phyloP scores from a whole-genome alignment of 2,797 vertebrate genomes.

The Catostomus latipinnis region DNA sequence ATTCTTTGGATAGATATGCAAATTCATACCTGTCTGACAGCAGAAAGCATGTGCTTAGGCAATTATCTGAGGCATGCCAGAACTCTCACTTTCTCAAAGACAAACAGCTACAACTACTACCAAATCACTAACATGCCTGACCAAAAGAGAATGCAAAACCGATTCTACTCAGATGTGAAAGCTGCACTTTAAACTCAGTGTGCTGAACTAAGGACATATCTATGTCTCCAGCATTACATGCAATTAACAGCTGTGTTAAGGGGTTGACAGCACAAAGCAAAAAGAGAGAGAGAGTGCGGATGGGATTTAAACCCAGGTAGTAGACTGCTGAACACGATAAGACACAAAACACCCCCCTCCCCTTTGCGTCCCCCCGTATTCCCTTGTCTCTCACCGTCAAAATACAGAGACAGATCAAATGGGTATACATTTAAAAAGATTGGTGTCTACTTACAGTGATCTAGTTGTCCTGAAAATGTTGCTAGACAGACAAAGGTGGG shows the following conservation, averaged over 20 bases:
- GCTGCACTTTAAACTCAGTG: conserved; percentile 66
- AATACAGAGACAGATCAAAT: conserved; percentile 36
- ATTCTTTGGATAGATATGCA: conserved; percentile 24
- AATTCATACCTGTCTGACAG: conserved; percentile 50
- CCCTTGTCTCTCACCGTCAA: conserved; percentile 58
- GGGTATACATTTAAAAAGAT: conserved; percentile 28
- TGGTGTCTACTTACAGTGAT: conserved; percentile 74
- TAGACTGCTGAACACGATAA: conserved; percentile 79
- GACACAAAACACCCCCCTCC: conserved; percentile 64
- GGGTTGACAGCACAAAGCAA: conserved; percentile 69
- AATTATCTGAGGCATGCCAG: conserved; percentile 69
- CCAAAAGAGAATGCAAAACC: conserved; percentile 65
- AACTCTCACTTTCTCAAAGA: conserved; percentile 32
- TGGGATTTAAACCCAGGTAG: conserved; percentile 68
- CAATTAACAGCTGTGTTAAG: conserved; percentile 55
- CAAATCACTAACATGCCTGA: conserved; percentile 66
- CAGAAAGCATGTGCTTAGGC: conserved; percentile 68
- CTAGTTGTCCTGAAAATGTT: conserved; percentile 67
- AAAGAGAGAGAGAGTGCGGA: conserved; percentile 48
- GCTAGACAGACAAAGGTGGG: conserved; percentile 65
- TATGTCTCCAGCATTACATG: conserved; percentile 27
- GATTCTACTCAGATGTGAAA: conserved; percentile 51
- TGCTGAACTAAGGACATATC: conserved; percentile 38
- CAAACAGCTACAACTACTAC: conserved; percentile 49
- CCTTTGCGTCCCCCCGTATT: conserved; percentile 51